Conservation (phyloP, 2,888 invertebrate genomes). For the Heliconius charithonia region DNA sequence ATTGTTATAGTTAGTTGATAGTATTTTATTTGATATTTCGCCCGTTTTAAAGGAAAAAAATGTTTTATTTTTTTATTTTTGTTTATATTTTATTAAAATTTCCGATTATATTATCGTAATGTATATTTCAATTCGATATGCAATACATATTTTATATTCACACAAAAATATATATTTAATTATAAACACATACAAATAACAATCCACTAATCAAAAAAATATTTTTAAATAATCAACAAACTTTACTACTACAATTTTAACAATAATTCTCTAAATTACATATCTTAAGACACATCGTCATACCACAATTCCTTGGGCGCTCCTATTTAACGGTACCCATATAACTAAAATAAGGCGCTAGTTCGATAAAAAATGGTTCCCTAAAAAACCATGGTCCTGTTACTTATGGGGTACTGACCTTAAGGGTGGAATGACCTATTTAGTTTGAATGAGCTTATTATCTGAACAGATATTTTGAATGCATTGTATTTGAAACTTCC, state of each 20-base stretch:
- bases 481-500: slow-evolving; percentile 38
- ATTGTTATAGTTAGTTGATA: background rate
- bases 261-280: background rate
- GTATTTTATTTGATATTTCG: background rate
- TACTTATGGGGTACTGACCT: slow-evolving; percentile 75
- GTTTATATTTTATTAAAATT: no score
- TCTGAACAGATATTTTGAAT: slow-evolving; percentile 47
- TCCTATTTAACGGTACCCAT: slow-evolving; percentile 74
- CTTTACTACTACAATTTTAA: background rate
- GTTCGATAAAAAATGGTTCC: slow-evolving; percentile 79
- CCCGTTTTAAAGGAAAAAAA: background rate
- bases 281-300: slow-evolving; percentile 58
- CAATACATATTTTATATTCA: background rate
- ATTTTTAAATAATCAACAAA: background rate
- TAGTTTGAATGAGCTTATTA: slow-evolving; percentile 77
- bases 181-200: background rate
- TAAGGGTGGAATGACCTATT: slow-evolving; percentile 81
- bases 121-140: background rate
- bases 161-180: background rate
- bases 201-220: background rate
- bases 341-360: slow-evolving; percentile 74
- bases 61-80: no score
- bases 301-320: slow-evolving; percentile 52
- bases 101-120: background rate
- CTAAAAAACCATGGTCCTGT: slow-evolving; percentile 80